These are phyloP conservation scores for Heteronetta atricapilla DNA, from an alignment of 2,113 vertebrate species.

Conservation along the genomic window DNA sequence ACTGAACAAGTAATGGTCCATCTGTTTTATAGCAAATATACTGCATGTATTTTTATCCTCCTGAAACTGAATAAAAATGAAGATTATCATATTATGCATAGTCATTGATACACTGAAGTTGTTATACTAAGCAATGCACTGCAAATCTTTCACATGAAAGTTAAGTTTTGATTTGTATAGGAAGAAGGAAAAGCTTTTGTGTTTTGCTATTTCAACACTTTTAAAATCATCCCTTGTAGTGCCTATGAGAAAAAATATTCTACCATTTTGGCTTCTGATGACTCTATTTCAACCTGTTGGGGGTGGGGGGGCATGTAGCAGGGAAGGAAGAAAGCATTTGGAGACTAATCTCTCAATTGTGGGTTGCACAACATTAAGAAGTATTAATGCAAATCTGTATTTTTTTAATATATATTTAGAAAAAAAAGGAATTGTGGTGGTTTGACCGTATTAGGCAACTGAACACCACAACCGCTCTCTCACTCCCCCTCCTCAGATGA, in stretches of 20 bases:
- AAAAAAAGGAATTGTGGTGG: too few relatives aligned
- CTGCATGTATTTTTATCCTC: background rate
- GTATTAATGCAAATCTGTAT: background rate
- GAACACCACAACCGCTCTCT: too few relatives aligned
- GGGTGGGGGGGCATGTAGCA: background rate
- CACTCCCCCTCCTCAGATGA: too few relatives aligned
- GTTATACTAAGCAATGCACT: background rate
- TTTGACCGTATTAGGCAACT: too few relatives aligned
- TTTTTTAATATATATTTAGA: background rate
- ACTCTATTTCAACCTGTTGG: background rate
- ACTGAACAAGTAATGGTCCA: conserved; percentile 1
- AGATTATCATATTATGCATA: background rate
- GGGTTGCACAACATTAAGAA: background rate
- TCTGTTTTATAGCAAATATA: conserved; percentile 7
- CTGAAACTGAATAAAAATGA: conserved; percentile 38
- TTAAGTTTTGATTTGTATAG: background rate
- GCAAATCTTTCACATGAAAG: background rate
- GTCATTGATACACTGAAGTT: background rate
- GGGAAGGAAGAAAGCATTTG: background rate
- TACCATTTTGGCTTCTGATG: background rate
- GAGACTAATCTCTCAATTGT: background rate
- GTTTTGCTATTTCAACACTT: background rate
- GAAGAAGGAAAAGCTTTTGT: background rate
- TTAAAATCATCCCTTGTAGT: background rate
- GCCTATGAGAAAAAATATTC: background rate